Base-by-base conservation (phyloP, 2,797 vertebrate genomes). In the Vespertilio murinus region DNA sequence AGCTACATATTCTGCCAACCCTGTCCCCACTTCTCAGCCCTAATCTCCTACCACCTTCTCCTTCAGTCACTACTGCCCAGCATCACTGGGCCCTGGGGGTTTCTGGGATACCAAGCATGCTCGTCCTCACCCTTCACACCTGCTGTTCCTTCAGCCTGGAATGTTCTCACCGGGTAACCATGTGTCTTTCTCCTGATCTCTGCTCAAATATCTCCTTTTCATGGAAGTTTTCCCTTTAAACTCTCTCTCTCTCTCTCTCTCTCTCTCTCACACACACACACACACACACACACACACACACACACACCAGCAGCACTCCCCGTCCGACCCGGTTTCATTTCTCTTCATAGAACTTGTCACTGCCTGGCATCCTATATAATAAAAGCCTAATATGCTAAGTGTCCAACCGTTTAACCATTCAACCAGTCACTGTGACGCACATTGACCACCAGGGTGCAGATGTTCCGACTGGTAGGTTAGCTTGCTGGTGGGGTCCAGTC, bases 281-380 rank as follows among this genome's bases (percentile, higher is more conserved):
- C 74, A 67, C 59, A 23, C 59, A n/a, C 45, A n/a, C 35, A 84
- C 33, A 52, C 61, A 64, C 25, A 61, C 20, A 40, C 87, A 56
- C n/a, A 49, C n/a, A 67, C 28, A 52, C 49, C 49, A 52, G 38
- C 28, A n/a, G 23, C 75, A 38, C 49, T 45, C 33, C 64, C 25
- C 8, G 14, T 18, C 13, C 4, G 2, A 18, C 23, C 42, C 42
- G 8, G 42, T 12, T 80, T 33, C 70, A 52, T 22, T 80, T 92
- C 54, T 65, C 42, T 35, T 74, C 35, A 18, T n/a, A 74, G 67
- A 74, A 73, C 47, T 47, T 93, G 69, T 88, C 91, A 56, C 84
- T 67, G 23, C 6, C 23, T 74, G 69, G 5, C 69, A 81, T 42
- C 42, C 42, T 42, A 9, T 42, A 9, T 42, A 42, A 42, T 42